Evolutionary conservation across 2,888 invertebrate species (phyloP).

Genomic region (Lithophane socia): DNA sequence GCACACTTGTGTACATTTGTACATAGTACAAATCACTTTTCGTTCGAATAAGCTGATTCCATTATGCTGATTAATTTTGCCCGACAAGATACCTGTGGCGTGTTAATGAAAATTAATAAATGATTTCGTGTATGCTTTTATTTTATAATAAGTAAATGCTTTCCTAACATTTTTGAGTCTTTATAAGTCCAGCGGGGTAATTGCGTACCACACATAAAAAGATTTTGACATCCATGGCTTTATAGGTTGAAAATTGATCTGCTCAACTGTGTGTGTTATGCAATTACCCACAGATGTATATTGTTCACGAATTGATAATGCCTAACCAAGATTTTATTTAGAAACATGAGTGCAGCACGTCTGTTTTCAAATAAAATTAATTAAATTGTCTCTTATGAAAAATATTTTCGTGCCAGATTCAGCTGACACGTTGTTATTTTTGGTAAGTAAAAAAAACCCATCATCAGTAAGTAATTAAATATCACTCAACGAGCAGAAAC

Average conservation of each 20-base stretch:
- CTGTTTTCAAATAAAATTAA: constrained; percentile 7
- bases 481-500: constrained; percentile 31
- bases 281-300: not conserved
- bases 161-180: not conserved
- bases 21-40: constrained; percentile 65
- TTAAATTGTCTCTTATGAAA: not conserved
- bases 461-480: constrained; percentile 30
- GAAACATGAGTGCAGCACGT: constrained; percentile 1
- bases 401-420: constrained; percentile 6
- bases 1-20: constrained; percentile 50
- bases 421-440: constrained; percentile 18
- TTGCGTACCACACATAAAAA: no score
- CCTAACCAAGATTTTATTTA: not conserved
- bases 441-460: constrained; percentile 19
- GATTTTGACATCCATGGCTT: no score
- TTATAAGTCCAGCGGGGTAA: no score
- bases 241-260: no score
- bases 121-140: not conserved
- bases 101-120: constrained; percentile 10
- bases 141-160: not conserved
- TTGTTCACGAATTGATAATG: not conserved
- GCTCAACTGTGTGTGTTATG: no score
- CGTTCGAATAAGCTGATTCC: constrained; percentile 28
- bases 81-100: constrained; percentile 21
- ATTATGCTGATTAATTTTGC: constrained; percentile 44